Conservation (phyloP, 2,888 invertebrate species). For the Coleophora flavipennella region DNA sequence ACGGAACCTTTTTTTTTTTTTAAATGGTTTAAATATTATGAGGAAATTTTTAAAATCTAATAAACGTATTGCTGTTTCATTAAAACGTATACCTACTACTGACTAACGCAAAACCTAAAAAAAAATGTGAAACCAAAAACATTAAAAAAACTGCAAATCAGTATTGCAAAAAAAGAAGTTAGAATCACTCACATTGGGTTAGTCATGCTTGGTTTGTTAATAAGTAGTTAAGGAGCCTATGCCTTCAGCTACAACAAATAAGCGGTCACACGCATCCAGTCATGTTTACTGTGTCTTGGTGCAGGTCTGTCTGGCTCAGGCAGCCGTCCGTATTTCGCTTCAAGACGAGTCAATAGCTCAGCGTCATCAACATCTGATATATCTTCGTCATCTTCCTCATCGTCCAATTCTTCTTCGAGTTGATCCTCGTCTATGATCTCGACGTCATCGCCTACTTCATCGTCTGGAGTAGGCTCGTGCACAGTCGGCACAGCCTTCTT, state of each 20-base stretch:
- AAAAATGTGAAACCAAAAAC: too few relatives aligned
- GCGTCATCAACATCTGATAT: conserved; percentile 79
- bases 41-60: too few relatives aligned
- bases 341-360: conserved; percentile 78
- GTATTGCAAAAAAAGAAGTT: not conserved
- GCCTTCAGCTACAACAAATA: conserved; percentile 23
- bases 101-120: too few relatives aligned
- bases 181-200: conserved; percentile 48
- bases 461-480: conserved; percentile 1
- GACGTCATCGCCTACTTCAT: conserved; percentile 47
- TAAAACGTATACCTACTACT: too few relatives aligned
- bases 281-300: conserved; percentile 60
- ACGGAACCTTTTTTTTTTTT: too few relatives aligned
- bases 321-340: conserved; percentile 81
- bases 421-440: conserved; percentile 64
- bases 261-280: conserved; percentile 19
- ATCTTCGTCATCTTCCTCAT: conserved; percentile 63
- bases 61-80: too few relatives aligned
- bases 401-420: conserved; percentile 59
- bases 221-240: conserved; percentile 36
- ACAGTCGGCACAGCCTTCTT: conserved; percentile 20
- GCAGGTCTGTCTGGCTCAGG: conserved; percentile 67
- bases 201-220: conserved; percentile 50
- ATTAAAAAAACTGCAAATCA: too few relatives aligned
- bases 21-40: too few relatives aligned